Base-by-base conservation (phyloP, 2,113 vertebrate genomes). In the Thunnus thynnus region DNA sequence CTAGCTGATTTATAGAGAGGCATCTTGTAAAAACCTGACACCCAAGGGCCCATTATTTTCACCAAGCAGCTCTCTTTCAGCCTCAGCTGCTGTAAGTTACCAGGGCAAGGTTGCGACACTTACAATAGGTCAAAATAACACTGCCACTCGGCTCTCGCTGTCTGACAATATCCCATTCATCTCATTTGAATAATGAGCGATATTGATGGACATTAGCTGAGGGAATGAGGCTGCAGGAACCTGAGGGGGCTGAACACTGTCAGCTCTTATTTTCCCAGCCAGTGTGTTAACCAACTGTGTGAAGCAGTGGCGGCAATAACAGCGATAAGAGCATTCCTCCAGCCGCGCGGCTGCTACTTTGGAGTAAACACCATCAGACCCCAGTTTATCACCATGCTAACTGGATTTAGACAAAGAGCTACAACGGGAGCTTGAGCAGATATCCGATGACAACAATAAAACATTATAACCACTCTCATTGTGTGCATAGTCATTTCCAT, bases 141-240 rank as follows among this genome's bases (percentile, higher is more conserved):
- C 91, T 91, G 88, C 89, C 81, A 81, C 85, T 71, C 68, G 75
- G 83, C 90, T 92, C 86, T 0, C 0, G 78, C 89, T 47, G 89
- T 82, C 72, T 94, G 94, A 95, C 94, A 95, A 94, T 89, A 92
- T 80, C 44, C 76, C 92, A 92, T 96, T 96, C 94, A 92, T 96
- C 95, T 96, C 90, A 95, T 97, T 96, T 97, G 94, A 97, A 97
- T 97, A 96, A 96, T 92, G 91, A 95, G 89, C 69, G 46, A 67
- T 84, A 90, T 76, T 93, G 93, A 92, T 94, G 91, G 93, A 94
- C 93, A 95, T 89, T 94, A 91, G 88, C 88, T n/a, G 57, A 81
- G 89, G 82, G 81, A 87, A 91, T 78, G 86, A 90, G 88, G 72
- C 86, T 80, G 76, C 78, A 78, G 84, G 79, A 68, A 88, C 87